phyloP scores from a whole-genome alignment of 2,113 vertebrate genomes.

The Strigops habroptila region DNA sequence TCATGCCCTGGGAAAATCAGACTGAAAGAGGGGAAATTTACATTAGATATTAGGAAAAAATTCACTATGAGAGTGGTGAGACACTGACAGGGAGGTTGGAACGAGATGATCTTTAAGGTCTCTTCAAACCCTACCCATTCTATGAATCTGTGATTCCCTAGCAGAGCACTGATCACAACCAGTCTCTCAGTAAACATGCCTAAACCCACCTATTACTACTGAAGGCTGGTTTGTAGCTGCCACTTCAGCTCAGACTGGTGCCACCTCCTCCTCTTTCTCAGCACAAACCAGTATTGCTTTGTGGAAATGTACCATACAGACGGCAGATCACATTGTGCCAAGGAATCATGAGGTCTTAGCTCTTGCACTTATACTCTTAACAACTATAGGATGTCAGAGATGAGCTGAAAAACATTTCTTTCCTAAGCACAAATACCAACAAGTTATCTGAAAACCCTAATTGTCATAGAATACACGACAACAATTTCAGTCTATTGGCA shows the following conservation, averaged over 20 bases:
- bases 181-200: background rate
- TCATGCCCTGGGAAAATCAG: background rate
- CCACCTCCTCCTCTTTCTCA: background rate
- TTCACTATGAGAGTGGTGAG: background rate
- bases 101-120: background rate
- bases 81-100: background rate
- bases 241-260: background rate
- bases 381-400: background rate
- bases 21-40: background rate
- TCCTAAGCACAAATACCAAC: background rate
- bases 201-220: background rate
- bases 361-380: background rate
- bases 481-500: background rate
- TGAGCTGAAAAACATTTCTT: background rate
- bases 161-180: background rate
- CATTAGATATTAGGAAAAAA: background rate
- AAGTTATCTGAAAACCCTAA: background rate
- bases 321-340: background rate
- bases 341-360: background rate
- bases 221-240: background rate
- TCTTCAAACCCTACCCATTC: background rate
- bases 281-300: background rate
- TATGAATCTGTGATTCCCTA: background rate
- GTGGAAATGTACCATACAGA: background rate
- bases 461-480: background rate